Evolutionary conservation across 2,888 invertebrate genomes (phyloP), one percentile per base, ranked within the genome.

Genomic region (Cheilosia grossa): DNA sequence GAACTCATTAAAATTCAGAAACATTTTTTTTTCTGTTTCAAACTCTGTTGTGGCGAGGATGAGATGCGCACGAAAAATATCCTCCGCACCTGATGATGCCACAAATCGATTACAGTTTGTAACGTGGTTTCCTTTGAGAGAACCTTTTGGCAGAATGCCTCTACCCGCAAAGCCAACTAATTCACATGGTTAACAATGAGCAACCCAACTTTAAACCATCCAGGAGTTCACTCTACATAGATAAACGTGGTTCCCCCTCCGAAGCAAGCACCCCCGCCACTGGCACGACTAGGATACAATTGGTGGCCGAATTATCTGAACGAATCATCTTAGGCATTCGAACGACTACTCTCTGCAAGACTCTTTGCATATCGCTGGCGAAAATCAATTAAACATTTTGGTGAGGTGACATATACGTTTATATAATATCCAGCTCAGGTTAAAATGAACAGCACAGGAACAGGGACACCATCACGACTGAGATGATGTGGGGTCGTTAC

Each of bases 81-180:
- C 33, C 64, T 21, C 21, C 21, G 2, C 40, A 66, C 80, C 69
- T 56, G 83, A 79, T 64, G 83, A 80, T 83, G 80, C 80, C 83
- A 80, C 79, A 83, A 83, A 83, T 83, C 80, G 83, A 83, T 83
- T 83, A 83, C 58, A 74, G 74, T 69, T 74, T 83, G 83, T 83
- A 80, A 59, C 63, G 72, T 79, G 73, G 74, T 69, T 70, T 79
- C 24, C 61, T 56, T 59, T 51, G 51, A 49, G 54, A n/a, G 33
- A 13, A 37, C 42, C 63, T 4, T 58, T 67, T 79, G 74, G 79
- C 79, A 74, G 56, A 49, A 54, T 44, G 58, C 74, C 67, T 59
- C 63, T 27, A 53, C 10, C 73, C 79, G 42, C 74, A 79, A 69
- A 59, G 59, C 80, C 69, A 83, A 69, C 63, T 53, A 59, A 56